Base-by-base conservation (phyloP, 2,797 vertebrate species). In the Tarsius wallacei region DNA sequence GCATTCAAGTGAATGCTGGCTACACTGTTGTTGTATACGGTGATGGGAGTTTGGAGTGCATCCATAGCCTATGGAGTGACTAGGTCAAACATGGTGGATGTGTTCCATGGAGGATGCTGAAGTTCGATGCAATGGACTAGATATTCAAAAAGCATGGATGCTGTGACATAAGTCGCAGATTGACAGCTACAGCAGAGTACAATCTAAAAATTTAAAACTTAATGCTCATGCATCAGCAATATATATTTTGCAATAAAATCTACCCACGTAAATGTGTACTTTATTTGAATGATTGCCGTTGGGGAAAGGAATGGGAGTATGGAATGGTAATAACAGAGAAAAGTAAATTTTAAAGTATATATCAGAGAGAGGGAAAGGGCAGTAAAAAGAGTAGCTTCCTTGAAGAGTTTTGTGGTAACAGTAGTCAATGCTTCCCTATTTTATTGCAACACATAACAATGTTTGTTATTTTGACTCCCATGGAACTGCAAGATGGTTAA, bases 401-500 rank as follows among this genome's bases (percentile, higher is more conserved):
- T 16, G 59, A 47, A 66, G 16, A 86, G 51, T 64, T 53, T 33
- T 77, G 36, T 68, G 51, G 82, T 57, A 61, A 66, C 70, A 47
- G 17, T 21, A 55, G 31, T 49, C 26, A 9, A 19, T 77, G 24
- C 1, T 87, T 89, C 71, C 42, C 57, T 8, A 22, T 61, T 97
- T 91, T 64, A 68, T 68, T 96, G 6, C 28, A 82, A 63, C 88
- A 94, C 9, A 51, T 68, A 66, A 33, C 42, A 87, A 59, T 13
- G 33, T 53, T 77, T 70, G 55, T 66, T 83, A 9, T n/a, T 89
- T 93, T 95, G 33, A 61, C 24, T 85, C 68, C 12, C 17, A 6
- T 31, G 36, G 19, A 87, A 81, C 24, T 87, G 17, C 76, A n/a
- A 95, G 87, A 87, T 94, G 64, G 88, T 94, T 97, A 97, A 97